Evolutionary conservation across 2,113 vertebrate species (phyloP), one percentile per base, ranked within the genome.

Genomic region (Xenopus laevis): DNA sequence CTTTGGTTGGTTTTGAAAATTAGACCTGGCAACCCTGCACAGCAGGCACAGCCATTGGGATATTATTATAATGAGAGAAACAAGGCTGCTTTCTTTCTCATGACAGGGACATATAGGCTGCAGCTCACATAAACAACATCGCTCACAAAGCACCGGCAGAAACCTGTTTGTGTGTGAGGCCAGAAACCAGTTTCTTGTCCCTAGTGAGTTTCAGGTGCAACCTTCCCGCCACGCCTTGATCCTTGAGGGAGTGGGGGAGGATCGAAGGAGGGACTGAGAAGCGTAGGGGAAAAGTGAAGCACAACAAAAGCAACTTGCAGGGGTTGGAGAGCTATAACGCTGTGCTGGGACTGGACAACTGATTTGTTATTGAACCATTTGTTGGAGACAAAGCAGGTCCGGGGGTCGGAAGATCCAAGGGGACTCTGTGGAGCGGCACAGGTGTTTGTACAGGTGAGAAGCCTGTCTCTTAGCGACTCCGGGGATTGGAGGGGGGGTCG

Each of bases 91-190:
- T 40, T 40, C 33, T 40, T 40, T 23, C 3, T 16, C 17, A 13
- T 33, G 78, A 77, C 79, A 80, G 71, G 78, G 50, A 13, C 10
- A 40, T 6, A 15, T 33, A 33, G 55, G 27, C n/a, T n/a, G n/a
- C n/a, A n/a, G n/a, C n/a, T n/a, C 59, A 30, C 61, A 30, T 16
- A 67, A 55, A 15, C 5, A 46, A 52, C 65, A 30, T 11, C 44
- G 30, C 15, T 1, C 6, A 18, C 16, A 17, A 7, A n/a, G 44
- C 46, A 44, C 12, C 33, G 13, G 58, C n/a, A 21, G 33, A 40
- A 40, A 40, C 12, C 47, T 21, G 47, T 40, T n/a, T 6, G 71
- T 16, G 30, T 33, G 6, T 33, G 20, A 16, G 10, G 27, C 17
- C 50, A 4, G 30, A 60, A 74, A 74, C 72, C 64, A 30, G 72